A percentile compares a stretch with the other conserved stretches of the same genome.
Evolutionary conservation across 2,113 vertebrate genomes (phyloP).

Genomic region (Saguinus midas): DNA sequence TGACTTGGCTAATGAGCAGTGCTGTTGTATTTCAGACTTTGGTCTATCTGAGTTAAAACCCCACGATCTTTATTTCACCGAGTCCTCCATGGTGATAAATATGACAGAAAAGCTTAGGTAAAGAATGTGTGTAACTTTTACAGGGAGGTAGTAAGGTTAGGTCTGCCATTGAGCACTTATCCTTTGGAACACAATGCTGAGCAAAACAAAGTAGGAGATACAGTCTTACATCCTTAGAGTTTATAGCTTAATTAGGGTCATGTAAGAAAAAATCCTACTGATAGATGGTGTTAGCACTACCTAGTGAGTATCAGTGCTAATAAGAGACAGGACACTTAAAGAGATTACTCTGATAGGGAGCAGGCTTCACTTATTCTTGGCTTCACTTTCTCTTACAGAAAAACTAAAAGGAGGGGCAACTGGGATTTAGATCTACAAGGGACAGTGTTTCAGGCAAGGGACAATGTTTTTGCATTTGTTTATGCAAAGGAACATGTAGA

Average conservation of each 20-base stretch:
- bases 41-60: neutral
- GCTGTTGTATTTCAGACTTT: neutral
- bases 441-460: neutral
- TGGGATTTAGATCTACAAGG: neutral
- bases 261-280: neutral
- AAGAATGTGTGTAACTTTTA: neutral
- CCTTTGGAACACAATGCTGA: neutral
- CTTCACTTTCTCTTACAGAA: neutral
- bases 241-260: neutral
- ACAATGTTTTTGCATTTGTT: neutral
- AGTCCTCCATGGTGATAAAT: neutral
- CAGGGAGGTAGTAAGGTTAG: neutral
- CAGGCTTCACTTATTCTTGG: neutral
- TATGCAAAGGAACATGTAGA: neutral
- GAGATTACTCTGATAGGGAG: neutral
- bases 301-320: neutral
- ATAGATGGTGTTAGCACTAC: neutral
- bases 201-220: neutral
- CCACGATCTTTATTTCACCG: neutral
- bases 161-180: neutral
- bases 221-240: neutral
- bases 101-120: neutral
- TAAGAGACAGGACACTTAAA: neutral
- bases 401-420: neutral
- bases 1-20: neutral